Evolutionary conservation across 1,140 invertebrate genomes (phyloP).

Genomic region (Arion vulgaris): DNA sequence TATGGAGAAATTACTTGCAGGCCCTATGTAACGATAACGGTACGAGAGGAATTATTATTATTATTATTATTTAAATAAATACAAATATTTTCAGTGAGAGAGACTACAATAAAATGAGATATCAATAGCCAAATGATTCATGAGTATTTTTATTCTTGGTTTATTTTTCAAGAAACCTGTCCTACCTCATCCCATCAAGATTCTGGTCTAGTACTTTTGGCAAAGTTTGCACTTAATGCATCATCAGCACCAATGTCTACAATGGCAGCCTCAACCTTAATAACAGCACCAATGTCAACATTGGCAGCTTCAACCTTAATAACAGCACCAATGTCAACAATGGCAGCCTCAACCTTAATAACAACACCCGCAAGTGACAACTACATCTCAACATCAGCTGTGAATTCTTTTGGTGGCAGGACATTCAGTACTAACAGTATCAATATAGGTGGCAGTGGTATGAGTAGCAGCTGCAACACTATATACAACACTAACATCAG

Average conservation of each 20-base stretch:
- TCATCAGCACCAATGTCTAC: not conserved
- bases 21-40: too few species aligned
- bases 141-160: too few species aligned
- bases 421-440: not conserved
- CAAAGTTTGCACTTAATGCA: slow-evolving; percentile 52
- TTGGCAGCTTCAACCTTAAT: not conserved
- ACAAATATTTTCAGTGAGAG: too few species aligned
- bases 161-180: slow-evolving; percentile 13
- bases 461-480: not conserved
- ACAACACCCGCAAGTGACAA: not conserved
- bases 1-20: too few species aligned
- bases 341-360: not conserved
- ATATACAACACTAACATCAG: not conserved
- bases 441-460: not conserved
- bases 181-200: slow-evolving; percentile 8
- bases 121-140: too few species aligned
- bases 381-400: not conserved
- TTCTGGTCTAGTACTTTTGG: slow-evolving; percentile 55
- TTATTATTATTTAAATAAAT: too few species aligned
- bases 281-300: not conserved
- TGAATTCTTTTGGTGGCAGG: not conserved
- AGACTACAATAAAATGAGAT: too few species aligned
- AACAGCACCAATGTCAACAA: not conserved
- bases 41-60: too few species aligned
- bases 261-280: not conserved